These are phyloP conservation scores for Acrocephalus arundinaceus DNA, from an alignment of 2,113 vertebrate genomes.

Conservation along the genomic window DNA sequence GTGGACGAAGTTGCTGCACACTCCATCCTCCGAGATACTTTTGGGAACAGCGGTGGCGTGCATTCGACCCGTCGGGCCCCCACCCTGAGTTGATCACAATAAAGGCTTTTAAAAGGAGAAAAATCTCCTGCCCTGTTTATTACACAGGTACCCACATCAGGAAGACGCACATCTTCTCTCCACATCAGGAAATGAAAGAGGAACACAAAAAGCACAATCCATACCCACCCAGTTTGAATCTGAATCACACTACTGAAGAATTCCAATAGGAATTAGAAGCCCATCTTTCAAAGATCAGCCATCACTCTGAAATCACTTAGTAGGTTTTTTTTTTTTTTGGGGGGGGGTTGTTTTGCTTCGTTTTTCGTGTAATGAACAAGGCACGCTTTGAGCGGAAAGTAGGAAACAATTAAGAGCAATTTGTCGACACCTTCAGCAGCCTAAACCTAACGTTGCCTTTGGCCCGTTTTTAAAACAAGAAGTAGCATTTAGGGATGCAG, in stretches of 20 bases:
- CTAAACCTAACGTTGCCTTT: no score
- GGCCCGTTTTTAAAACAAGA: neutral
- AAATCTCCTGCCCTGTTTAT: no score
- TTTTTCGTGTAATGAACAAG: neutral
- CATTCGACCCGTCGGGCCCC: no score
- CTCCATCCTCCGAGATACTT: no score
- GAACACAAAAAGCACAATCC: neutral
- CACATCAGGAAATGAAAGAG: neutral
- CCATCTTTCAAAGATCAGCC: neutral
- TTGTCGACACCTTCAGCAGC: neutral
- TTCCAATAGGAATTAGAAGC: neutral
- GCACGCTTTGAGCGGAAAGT: accelerated
- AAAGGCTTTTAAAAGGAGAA: no score
- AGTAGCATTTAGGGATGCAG: neutral
- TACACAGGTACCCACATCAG: neutral
- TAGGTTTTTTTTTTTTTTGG: accelerated
- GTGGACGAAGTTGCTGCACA: no score
- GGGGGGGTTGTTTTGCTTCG: neutral
- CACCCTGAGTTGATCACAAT: no score
- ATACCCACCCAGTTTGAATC: neutral
- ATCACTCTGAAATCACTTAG: neutral
- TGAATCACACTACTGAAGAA: neutral
- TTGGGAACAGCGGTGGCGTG: no score
- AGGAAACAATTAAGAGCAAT: neutral
- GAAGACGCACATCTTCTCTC: neutral